Conservation (phyloP, 2,888 invertebrate species). For the Aelia acuminata region DNA sequence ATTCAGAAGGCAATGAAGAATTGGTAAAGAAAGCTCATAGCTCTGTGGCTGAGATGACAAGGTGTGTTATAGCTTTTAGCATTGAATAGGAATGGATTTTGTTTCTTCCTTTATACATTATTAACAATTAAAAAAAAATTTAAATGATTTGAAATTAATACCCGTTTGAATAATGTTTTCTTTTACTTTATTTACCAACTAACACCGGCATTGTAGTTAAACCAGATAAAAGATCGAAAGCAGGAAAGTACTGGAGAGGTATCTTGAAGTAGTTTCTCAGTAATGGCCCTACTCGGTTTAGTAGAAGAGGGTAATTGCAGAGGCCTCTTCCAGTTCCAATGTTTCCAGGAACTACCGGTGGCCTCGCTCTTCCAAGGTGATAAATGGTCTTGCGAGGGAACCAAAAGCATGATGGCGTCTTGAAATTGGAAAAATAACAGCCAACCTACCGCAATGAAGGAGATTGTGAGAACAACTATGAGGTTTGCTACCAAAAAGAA, state of each 20-base stretch:
- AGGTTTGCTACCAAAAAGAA: no score
- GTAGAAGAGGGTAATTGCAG: constrained; percentile 22
- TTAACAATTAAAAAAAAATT: no score
- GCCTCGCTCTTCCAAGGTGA: not conserved
- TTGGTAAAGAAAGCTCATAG: no score
- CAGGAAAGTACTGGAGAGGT: not conserved
- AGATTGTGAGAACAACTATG: not conserved
- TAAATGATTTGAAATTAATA: no score
- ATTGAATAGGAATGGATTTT: no score
- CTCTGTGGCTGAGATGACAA: no score
- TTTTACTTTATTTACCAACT: no score
- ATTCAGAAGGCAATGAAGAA: no score
- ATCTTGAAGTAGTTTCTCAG: constrained; percentile 5
- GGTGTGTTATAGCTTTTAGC: no score
- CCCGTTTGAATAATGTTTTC: no score
- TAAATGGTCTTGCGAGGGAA: not conserved
- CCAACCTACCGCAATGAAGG: not conserved
- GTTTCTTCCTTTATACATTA: no score
- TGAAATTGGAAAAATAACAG: constrained; percentile 17
- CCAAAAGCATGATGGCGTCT: not conserved
- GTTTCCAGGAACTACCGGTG: not conserved
- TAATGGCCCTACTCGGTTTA: constrained; percentile 20
- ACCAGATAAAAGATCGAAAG: not conserved
- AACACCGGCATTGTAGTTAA: not conserved
- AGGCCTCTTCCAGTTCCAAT: constrained; percentile 11